These are phyloP conservation scores for Callipepla squamata DNA, from an alignment of 2,113 vertebrate genomes.

Conservation along the genomic window DNA sequence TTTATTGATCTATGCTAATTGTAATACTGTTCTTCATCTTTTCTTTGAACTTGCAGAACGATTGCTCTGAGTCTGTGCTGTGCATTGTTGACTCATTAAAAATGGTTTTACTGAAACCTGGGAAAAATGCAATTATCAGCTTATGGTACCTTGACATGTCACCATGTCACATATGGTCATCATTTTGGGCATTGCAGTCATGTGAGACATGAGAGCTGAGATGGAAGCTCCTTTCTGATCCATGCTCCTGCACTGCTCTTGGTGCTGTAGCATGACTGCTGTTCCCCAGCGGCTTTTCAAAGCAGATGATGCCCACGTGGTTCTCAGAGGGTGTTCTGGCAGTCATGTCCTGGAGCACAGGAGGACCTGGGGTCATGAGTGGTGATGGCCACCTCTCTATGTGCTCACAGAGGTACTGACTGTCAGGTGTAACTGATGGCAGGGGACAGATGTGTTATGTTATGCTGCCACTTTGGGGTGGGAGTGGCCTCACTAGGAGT, in stretches of 20 bases:
- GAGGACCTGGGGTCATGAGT: not conserved
- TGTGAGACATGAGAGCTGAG: not conserved
- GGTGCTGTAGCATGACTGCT: too few relatives aligned
- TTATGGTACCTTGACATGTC: not conserved
- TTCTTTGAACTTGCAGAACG: not conserved
- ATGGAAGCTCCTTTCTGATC: not conserved
- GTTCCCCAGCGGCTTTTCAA: not conserved
- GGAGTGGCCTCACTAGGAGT: accelerated
- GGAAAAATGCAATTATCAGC: not conserved
- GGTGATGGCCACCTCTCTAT: not conserved
- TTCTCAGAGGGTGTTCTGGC: accelerated
- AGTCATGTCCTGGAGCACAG: not conserved
- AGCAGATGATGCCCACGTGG: not conserved
- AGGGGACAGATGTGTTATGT: not conserved
- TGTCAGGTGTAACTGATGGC: not conserved
- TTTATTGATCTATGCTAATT: not conserved
- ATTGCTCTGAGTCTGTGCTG: not conserved
- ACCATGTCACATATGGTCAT: not conserved
- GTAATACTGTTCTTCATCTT: not conserved
- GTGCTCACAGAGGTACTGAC: not conserved
- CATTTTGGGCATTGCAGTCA: not conserved
- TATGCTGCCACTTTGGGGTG: accelerated
- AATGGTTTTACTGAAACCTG: not conserved
- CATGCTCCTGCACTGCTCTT: not conserved
- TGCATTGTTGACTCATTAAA: not conserved